phyloP scores from a whole-genome alignment of 2,113 vertebrate genomes.

The Odocoileus hemionus region DNA sequence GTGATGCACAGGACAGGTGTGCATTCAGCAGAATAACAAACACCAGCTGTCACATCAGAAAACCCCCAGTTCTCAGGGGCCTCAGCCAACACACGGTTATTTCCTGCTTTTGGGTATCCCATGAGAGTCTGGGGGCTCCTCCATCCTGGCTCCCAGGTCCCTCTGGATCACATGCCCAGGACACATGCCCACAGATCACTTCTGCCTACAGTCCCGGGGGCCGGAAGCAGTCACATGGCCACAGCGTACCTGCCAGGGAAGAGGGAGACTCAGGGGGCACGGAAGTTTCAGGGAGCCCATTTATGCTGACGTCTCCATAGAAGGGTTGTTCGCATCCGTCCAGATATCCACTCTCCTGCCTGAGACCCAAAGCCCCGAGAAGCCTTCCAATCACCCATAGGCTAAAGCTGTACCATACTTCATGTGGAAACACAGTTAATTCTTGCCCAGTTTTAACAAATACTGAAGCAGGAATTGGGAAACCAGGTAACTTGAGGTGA shows the following conservation, averaged over 20 bases:
- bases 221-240: not conserved
- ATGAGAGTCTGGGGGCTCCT: not conserved
- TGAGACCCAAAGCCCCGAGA: not conserved
- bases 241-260: not conserved
- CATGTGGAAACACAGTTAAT: not conserved
- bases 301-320: not conserved
- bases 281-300: not conserved
- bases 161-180: not conserved
- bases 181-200: not conserved
- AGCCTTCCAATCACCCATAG: not conserved
- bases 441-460: not conserved
- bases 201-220: rapidly evolving
- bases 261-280: not conserved
- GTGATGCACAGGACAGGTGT: not conserved
- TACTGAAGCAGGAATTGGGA: not conserved
- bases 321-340: not conserved
- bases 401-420: not conserved
- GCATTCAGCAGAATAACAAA: not conserved
- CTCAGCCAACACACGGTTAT: not conserved
- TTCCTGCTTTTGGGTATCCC: not conserved
- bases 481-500: not conserved
- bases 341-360: not conserved
- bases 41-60: not conserved
- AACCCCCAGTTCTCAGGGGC: not conserved
- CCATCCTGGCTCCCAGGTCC: not conserved